These are phyloP conservation scores for Battus philenor DNA, from an alignment of 1,140 invertebrate genomes.

Conservation along the genomic window DNA sequence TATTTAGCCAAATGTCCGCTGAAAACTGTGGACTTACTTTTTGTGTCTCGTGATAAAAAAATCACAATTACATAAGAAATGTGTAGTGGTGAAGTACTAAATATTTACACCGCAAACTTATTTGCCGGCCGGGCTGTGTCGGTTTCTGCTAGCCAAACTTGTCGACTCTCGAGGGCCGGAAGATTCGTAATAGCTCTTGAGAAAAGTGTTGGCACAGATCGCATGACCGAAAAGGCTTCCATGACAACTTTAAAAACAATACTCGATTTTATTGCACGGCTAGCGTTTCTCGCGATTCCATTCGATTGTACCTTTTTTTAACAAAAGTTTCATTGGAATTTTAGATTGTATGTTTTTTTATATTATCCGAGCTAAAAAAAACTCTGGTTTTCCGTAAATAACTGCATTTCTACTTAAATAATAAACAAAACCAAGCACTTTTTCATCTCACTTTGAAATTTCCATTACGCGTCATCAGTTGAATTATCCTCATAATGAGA, in stretches of 20 bases:
- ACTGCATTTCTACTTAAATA: background rate
- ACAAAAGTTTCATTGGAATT: background rate
- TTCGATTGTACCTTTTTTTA: background rate
- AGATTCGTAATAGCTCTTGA: slow-evolving; percentile 13
- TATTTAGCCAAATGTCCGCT: too few relatives aligned
- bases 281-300: background rate
- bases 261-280: slow-evolving; percentile 7
- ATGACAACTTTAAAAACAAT: slow-evolving; percentile 7
- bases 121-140: too few relatives aligned
- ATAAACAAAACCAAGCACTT: background rate
- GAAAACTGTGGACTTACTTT: too few relatives aligned
- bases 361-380: background rate
- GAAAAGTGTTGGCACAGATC: slow-evolving; percentile 11
- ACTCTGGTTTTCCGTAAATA: background rate
- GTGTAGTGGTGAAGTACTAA: too few relatives aligned
- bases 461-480: too few relatives aligned
- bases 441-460: too few relatives aligned
- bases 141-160: slow-evolving; percentile 14
- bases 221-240: slow-evolving; percentile 14
- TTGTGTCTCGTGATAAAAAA: too few relatives aligned
- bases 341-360: background rate
- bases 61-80: too few relatives aligned
- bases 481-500: too few relatives aligned
- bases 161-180: slow-evolving; percentile 13
- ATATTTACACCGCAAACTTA: too few relatives aligned